Conservation (phyloP, 2,888 invertebrate species). For the Eulithis prunata region DNA sequence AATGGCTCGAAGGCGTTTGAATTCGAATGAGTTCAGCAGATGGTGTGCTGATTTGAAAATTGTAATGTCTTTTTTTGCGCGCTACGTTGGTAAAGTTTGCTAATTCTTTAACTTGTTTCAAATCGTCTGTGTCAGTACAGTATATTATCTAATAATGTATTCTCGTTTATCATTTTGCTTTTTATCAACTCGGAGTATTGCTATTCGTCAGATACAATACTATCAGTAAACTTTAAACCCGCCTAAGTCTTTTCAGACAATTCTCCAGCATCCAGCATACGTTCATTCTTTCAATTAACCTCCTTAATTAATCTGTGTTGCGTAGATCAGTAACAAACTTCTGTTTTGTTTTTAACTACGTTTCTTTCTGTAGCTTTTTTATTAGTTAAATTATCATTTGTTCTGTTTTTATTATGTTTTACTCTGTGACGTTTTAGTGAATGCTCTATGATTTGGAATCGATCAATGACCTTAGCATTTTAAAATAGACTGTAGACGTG, state of each 20-base stretch:
- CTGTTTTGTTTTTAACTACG: background rate
- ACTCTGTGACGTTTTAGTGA: slow-evolving; percentile 19
- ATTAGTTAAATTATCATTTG: background rate
- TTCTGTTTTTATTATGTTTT: background rate
- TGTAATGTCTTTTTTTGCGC: slow-evolving; percentile 24
- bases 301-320: slow-evolving; percentile 48
- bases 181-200: no score
- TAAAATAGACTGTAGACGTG: slow-evolving; percentile 21
- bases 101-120: slow-evolving; percentile 3
- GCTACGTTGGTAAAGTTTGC: background rate
- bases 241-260: no score
- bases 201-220: no score
- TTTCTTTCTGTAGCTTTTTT: no score
- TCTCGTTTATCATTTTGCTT: background rate
- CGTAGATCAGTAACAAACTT: slow-evolving; percentile 21
- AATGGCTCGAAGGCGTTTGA: slow-evolving; percentile 45
- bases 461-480: slow-evolving; percentile 38
- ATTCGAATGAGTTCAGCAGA: slow-evolving; percentile 50
- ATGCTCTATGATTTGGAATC: slow-evolving; percentile 19
- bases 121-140: background rate
- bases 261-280: slow-evolving; percentile 11
- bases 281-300: slow-evolving; percentile 54
- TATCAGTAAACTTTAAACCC: no score
- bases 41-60: slow-evolving; percentile 43
- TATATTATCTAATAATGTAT: slow-evolving; percentile 9